Percentiles rank a stretch among this genome's conserved stretches.
phyloP scores from a whole-genome alignment of 2,888 invertebrate genomes.

The Cosmopolites sordidus region DNA sequence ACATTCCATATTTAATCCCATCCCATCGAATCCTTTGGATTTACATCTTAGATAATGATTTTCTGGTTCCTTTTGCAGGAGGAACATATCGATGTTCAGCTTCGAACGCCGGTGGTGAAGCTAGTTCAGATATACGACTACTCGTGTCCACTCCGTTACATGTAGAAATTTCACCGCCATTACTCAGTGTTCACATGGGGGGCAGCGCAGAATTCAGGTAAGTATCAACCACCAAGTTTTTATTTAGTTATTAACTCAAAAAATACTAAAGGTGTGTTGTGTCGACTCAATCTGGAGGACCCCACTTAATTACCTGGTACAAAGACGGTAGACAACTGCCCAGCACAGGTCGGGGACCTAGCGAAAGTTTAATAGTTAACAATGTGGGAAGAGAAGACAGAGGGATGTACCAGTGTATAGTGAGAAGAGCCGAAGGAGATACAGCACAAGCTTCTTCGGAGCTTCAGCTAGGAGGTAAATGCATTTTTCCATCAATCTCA shows the following conservation, averaged over 20 bases:
- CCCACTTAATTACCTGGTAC: conserved; percentile 52
- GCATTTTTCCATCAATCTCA: too few species aligned
- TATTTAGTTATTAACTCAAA: neutral
- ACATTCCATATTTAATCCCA: too few species aligned
- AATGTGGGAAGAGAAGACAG: conserved; percentile 68
- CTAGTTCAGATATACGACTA: conserved; percentile 63
- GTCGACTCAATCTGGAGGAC: conserved; percentile 53
- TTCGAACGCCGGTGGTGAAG: conserved; percentile 66
- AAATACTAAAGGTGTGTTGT: conserved; percentile 55
- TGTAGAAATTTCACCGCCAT: conserved; percentile 62
- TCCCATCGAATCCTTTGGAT: too few species aligned
- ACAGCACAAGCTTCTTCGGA: conserved; percentile 74
- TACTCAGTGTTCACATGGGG: conserved; percentile 69
- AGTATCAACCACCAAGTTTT: neutral
- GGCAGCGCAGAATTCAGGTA: conserved; percentile 64
- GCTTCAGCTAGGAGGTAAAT: conserved; percentile 64
- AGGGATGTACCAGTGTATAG: conserved; percentile 75
- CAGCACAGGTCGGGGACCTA: conserved; percentile 60
- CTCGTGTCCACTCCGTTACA: conserved; percentile 63
- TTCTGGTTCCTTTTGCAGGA: too few species aligned
- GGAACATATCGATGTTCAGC: conserved; percentile 67
- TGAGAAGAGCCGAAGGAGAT: conserved; percentile 66
- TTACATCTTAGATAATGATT: too few species aligned
- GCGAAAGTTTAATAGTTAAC: conserved; percentile 60
- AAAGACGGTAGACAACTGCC: conserved; percentile 66